These are phyloP conservation scores for Julus scanicus DNA, from an alignment of 2,888 invertebrate genomes.

Conservation along the genomic window DNA sequence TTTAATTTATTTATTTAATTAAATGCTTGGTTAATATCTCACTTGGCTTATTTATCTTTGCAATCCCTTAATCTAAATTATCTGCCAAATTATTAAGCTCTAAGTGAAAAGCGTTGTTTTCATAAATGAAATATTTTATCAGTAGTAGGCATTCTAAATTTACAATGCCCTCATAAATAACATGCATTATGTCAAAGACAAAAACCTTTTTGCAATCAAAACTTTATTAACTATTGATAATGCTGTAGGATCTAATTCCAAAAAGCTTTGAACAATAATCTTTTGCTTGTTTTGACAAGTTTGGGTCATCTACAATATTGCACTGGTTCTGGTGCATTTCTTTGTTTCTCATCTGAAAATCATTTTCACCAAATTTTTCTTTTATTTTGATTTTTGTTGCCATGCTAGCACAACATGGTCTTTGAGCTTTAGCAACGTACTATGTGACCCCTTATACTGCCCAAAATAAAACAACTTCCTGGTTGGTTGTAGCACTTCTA, in stretches of 20 bases:
- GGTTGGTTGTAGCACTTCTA: no score
- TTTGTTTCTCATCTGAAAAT: not conserved
- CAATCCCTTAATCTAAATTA: not conserved
- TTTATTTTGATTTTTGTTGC: not conserved
- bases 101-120: not conserved
- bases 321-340: not conserved
- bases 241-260: not conserved
- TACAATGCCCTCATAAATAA: constrained; percentile 8
- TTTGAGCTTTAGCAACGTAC: no score
- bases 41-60: not conserved
- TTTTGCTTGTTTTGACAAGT: not conserved
- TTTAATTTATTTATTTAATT: not conserved
- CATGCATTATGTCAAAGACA: constrained; percentile 20
- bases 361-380: not conserved
- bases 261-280: not conserved
- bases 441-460: no score
- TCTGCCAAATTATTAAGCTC: not conserved
- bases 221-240: not conserved
- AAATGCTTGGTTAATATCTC: not conserved
- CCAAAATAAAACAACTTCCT: no score
- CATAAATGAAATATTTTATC: not conserved
- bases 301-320: not conserved
- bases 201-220: constrained; percentile 25
- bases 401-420: not conserved
- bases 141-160: not conserved